Evolutionary conservation across 2,113 vertebrate species (phyloP).

Genomic region (Mohoua ochrocephala): DNA sequence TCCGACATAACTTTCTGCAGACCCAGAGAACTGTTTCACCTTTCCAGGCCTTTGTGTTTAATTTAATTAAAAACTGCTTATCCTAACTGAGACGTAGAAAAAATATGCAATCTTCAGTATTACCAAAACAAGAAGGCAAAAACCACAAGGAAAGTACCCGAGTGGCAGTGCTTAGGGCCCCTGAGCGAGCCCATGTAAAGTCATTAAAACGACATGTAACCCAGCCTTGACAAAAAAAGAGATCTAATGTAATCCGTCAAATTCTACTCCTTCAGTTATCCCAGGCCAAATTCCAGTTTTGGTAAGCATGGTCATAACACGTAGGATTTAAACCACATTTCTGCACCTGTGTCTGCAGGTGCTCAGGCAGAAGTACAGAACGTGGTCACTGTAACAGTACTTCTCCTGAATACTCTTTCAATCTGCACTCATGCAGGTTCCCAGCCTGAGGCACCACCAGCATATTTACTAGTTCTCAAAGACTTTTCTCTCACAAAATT

Average conservation of each 20-base stretch:
- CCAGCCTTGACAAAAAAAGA: neutral
- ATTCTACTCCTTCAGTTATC: neutral
- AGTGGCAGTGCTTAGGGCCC: neutral
- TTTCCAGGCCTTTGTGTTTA: neutral
- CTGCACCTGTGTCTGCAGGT: neutral
- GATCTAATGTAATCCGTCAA: neutral
- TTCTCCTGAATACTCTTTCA: neutral
- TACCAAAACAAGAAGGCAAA: neutral
- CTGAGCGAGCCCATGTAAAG: neutral
- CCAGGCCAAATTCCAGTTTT: neutral
- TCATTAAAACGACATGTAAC: neutral
- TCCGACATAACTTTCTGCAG: neutral
- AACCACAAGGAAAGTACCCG: neutral
- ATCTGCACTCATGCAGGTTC: neutral
- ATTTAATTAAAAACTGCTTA: neutral
- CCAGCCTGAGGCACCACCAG: neutral
- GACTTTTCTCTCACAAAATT: neutral
- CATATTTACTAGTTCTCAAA: neutral
- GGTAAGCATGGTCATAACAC: accelerated
- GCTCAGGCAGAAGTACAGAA: neutral
- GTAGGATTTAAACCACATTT: neutral
- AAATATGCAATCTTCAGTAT: neutral
- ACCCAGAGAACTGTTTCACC: neutral
- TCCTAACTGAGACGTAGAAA: neutral
- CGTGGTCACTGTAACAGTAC: neutral